Percentiles rank a stretch among this genome's conserved stretches.
Conservation (phyloP, 2,888 invertebrate genomes). For the Aplocera efformata region DNA sequence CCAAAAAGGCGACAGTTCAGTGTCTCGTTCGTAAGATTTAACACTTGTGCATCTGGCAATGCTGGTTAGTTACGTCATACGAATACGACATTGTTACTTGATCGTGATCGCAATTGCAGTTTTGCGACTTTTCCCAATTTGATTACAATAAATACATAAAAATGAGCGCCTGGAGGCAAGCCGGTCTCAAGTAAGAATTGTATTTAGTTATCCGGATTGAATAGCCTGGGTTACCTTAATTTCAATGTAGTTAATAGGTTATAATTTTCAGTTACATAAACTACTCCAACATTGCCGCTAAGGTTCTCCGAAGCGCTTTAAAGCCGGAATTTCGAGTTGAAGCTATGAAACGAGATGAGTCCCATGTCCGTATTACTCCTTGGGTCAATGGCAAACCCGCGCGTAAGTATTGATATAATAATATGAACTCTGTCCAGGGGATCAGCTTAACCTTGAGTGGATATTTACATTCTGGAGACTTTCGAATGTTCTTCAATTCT, state of each 20-base stretch:
- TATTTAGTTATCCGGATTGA: neutral
- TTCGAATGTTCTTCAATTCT: too few species aligned
- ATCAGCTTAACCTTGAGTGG: too few species aligned
- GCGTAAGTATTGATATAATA: slow-evolving; percentile 82
- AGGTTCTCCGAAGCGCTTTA: slow-evolving; percentile 87
- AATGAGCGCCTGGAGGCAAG: slow-evolving; percentile 92
- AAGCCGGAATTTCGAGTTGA: slow-evolving; percentile 88
- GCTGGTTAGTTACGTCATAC: slow-evolving; percentile 52
- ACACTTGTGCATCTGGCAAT: too few species aligned
- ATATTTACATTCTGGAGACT: too few species aligned
- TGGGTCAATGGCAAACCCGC: slow-evolving; percentile 95
- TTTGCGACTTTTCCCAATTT: slow-evolving; percentile 30
- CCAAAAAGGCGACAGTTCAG: too few species aligned
- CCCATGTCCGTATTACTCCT: slow-evolving; percentile 89
- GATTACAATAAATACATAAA: slow-evolving; percentile 29
- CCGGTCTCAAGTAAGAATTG: slow-evolving; percentile 87
- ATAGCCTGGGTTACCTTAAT: neutral
- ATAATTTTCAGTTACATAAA: slow-evolving; percentile 91
- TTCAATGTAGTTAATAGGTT: slow-evolving; percentile 26
- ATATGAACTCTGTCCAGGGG: neutral
- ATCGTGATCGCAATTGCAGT: slow-evolving; percentile 17
- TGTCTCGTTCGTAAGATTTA: too few species aligned
- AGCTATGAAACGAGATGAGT: slow-evolving; percentile 87
- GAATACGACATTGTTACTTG: too few species aligned
- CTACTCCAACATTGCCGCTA: slow-evolving; percentile 96